These are phyloP conservation scores for Sisor rabdophorus DNA, from an alignment of 2,113 vertebrate genomes.

Conservation along the genomic window DNA sequence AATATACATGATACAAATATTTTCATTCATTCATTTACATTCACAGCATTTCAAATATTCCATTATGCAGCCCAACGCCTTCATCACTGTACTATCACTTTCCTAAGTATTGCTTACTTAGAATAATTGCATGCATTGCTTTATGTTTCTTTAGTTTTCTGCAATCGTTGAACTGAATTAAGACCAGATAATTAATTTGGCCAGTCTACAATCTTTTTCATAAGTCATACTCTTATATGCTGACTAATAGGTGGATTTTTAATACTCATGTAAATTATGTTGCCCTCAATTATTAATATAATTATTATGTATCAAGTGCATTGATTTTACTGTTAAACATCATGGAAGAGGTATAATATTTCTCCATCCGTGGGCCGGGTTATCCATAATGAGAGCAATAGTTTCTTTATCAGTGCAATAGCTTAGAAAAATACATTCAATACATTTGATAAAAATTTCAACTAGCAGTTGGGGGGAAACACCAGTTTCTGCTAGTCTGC, in stretches of 20 bases:
- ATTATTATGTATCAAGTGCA: neutral
- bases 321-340: neutral
- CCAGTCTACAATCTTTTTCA: too few relatives aligned
- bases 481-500: conserved; percentile 32
- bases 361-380: neutral
- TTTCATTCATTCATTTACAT: too few relatives aligned
- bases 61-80: too few relatives aligned
- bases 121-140: too few relatives aligned
- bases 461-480: neutral
- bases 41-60: too few relatives aligned
- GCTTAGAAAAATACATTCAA: neutral
- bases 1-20: too few relatives aligned
- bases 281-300: neutral
- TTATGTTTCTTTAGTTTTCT: too few relatives aligned
- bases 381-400: neutral
- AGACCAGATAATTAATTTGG: too few relatives aligned
- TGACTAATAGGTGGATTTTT: neutral
- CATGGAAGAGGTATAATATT: neutral
- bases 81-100: too few relatives aligned
- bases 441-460: neutral
- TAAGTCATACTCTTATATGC: neutral
- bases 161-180: too few relatives aligned
- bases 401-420: neutral
- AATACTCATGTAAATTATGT: neutral
- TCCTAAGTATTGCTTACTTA: too few relatives aligned